Conservation (phyloP, 2,888 invertebrate genomes). For the Dysmachus trigonus region DNA sequence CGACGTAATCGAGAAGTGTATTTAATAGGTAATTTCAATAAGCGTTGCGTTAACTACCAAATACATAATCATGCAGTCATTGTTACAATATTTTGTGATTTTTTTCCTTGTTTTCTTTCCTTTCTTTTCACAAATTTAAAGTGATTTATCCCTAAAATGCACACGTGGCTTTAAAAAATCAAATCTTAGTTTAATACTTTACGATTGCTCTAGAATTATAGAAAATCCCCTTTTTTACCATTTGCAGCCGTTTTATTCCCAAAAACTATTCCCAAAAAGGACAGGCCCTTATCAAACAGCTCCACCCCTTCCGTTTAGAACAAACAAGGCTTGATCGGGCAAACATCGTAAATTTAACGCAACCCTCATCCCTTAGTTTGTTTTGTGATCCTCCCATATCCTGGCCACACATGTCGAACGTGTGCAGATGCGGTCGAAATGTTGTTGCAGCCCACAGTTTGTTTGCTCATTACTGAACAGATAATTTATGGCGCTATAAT, state of each 20-base stretch:
- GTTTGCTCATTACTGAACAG: not conserved
- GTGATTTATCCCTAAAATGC: no score
- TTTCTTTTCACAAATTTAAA: no score
- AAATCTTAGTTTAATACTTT: not conserved
- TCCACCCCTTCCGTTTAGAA: not conserved
- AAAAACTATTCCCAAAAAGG: not conserved
- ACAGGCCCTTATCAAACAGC: not conserved
- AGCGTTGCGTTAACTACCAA: no score
- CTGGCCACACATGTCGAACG: not conserved
- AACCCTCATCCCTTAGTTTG: slow-evolving; percentile 4
- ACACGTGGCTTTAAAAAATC: not conserved
- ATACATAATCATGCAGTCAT: no score
- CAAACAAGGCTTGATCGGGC: not conserved
- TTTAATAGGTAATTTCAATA: no score
- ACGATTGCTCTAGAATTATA: not conserved
- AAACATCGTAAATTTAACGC: slow-evolving; percentile 4
- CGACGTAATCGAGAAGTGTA: no score
- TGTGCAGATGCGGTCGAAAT: not conserved
- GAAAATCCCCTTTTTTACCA: not conserved
- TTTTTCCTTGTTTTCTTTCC: no score
- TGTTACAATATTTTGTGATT: no score
- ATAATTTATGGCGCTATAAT: slow-evolving; percentile 25
- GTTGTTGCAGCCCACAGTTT: not conserved
- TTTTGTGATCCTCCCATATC: not conserved
- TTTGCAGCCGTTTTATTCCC: not conserved